Percentiles rank a stretch among this genome's conserved stretches.
These are phyloP conservation scores for Tyrophagus putrescentiae DNA, from an alignment of 1,140 invertebrate species.

Conservation along the genomic window DNA sequence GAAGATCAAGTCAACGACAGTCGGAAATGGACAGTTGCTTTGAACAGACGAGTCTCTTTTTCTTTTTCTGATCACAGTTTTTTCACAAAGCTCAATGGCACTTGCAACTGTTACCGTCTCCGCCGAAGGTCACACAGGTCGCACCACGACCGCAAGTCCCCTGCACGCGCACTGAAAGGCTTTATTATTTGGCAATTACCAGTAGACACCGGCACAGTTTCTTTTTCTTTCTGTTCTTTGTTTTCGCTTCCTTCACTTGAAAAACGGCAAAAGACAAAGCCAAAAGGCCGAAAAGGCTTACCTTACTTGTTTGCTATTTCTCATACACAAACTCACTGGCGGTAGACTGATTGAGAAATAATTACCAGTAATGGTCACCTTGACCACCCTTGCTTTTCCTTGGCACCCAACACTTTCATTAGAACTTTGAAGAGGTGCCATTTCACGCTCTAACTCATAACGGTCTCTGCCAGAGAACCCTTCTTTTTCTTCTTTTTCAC, in stretches of 20 bases:
- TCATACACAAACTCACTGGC: neutral
- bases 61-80: no score
- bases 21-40: constrained; percentile 7
- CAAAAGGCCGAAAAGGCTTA: constrained; percentile 5
- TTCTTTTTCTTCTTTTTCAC: neutral
- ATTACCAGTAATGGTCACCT: neutral
- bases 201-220: neutral
- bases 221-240: no score
- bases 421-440: neutral
- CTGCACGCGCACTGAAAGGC: neutral
- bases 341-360: constrained; percentile 1
- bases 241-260: no score
- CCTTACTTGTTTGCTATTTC: no score
- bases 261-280: neutral
- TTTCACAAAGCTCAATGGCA: neutral
- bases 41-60: no score
- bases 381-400: neutral
- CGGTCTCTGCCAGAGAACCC: constrained; percentile 5
- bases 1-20: constrained; percentile 2
- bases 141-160: no score
- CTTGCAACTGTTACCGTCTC: no score
- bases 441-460: neutral
- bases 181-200: neutral
- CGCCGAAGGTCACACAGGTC: neutral
- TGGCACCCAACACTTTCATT: constrained; percentile 12